phyloP scores from a whole-genome alignment of 2,113 vertebrate species.

The Ceratotherium simum region DNA sequence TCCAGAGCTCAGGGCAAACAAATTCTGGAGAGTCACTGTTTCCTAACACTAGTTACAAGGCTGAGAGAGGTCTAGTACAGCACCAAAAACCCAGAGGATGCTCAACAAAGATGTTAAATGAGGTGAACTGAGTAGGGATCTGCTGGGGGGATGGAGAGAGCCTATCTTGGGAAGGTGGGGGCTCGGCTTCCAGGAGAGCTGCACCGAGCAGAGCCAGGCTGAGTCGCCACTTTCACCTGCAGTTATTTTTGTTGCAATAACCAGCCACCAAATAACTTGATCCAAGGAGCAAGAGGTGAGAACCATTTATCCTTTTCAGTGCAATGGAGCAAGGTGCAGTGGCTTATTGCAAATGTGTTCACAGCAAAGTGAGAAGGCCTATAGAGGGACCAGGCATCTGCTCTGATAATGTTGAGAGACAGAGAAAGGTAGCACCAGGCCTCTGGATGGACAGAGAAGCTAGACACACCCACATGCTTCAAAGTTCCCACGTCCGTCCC shows the following conservation, averaged over 20 bases:
- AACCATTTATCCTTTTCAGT: slow-evolving; percentile 73
- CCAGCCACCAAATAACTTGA: slow-evolving; percentile 69
- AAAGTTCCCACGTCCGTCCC: neutral
- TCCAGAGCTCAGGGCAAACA: neutral
- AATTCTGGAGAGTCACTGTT: neutral
- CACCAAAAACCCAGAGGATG: neutral
- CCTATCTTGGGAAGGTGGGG: neutral
- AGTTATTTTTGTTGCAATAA: slow-evolving; percentile 72
- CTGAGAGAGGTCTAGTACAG: neutral
- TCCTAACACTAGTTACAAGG: neutral
- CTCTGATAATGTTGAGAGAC: neutral
- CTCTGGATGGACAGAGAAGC: neutral
- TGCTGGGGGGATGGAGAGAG: neutral
- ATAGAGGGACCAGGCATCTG: slow-evolving; percentile 34
- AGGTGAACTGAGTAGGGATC: neutral
- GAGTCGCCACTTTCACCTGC: neutral
- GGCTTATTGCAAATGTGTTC: slow-evolving; percentile 57
- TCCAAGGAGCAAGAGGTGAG: slow-evolving; percentile 50
- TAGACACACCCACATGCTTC: neutral
- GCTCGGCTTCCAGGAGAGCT: neutral
- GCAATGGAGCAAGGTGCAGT: neutral
- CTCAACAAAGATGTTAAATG: neutral
- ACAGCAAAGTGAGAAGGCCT: slow-evolving; percentile 44
- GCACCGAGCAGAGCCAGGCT: neutral
- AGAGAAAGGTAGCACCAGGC: neutral